A percentile compares a stretch with the other conserved stretches of the same genome.
Evolutionary conservation across 2,888 invertebrate genomes (phyloP).

Genomic region (Molorchus minor): DNA sequence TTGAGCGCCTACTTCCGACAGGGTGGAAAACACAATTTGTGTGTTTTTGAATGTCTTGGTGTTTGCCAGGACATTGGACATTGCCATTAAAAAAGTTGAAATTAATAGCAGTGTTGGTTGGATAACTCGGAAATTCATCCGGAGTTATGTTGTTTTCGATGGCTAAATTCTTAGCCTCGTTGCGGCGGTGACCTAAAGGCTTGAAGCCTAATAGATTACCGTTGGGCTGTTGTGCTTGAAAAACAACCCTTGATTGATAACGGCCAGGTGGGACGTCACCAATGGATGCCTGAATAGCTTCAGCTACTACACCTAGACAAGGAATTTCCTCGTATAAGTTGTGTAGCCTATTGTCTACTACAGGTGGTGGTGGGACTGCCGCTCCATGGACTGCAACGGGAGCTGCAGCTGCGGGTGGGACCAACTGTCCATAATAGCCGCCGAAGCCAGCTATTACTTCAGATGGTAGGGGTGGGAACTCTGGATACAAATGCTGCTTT

Average conservation of each 20-base stretch:
- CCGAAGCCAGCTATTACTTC: background rate
- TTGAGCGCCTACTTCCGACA: conserved; percentile 25
- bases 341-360: background rate
- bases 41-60: conserved; percentile 25
- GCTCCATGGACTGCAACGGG: too few relatives aligned
- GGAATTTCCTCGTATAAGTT: conserved; percentile 27
- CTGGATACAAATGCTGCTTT: conserved; percentile 21
- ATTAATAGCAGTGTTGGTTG: conserved; percentile 4
- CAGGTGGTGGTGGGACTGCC: too few relatives aligned
- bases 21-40: background rate
- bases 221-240: background rate
- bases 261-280: conserved; percentile 3
- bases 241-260: conserved; percentile 1
- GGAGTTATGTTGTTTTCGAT: conserved; percentile 3
- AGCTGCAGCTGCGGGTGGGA: background rate
- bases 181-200: conserved; percentile 9
- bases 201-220: conserved; percentile 15
- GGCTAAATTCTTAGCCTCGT: conserved; percentile 20
- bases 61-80: conserved; percentile 14
- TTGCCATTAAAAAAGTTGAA: conserved; percentile 9
- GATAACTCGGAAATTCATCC: conserved; percentile 5
- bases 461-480: conserved; percentile 18
- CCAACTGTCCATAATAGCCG: conserved; percentile 14
- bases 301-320: conserved; percentile 28
- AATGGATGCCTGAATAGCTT: conserved; percentile 23